Conservation (phyloP, 2,113 vertebrate genomes). For the Erythrolamprus reginae region DNA sequence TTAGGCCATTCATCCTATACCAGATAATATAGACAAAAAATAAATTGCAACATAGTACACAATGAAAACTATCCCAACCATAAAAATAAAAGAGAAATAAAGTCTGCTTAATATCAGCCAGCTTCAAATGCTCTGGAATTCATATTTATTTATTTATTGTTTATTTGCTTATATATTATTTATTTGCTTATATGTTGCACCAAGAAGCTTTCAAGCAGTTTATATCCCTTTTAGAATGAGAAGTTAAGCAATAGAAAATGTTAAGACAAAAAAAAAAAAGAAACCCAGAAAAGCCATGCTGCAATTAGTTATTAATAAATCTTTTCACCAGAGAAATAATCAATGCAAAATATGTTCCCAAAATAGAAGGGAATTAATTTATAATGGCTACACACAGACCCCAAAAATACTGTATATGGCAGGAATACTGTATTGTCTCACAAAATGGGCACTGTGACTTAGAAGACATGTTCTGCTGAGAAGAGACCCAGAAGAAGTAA, state of each 20-base stretch:
- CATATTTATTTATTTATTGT: background rate
- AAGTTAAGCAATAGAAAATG: background rate
- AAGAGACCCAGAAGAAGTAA: background rate
- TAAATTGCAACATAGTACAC: background rate
- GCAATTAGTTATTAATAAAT: background rate
- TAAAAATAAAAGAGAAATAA: background rate
- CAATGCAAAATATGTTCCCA: background rate
- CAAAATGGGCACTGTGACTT: background rate
- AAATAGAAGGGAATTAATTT: background rate
- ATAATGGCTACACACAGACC: background rate
- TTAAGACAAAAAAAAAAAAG: background rate
- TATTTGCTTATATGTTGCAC: background rate
- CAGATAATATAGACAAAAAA: background rate
- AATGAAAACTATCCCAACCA: background rate
- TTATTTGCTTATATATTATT: background rate
- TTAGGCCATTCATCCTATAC: background rate
- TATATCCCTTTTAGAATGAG: background rate
- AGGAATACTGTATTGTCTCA: background rate
- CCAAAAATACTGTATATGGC: no score
- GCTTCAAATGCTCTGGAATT: background rate
- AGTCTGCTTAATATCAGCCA: background rate
- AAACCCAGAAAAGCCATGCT: background rate
- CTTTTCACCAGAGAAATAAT: background rate
- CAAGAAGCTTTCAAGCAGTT: background rate
- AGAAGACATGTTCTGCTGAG: background rate